These are phyloP conservation scores for Ictalurus punctatus DNA, from an alignment of 2,113 vertebrate genomes.

Conservation along the genomic window DNA sequence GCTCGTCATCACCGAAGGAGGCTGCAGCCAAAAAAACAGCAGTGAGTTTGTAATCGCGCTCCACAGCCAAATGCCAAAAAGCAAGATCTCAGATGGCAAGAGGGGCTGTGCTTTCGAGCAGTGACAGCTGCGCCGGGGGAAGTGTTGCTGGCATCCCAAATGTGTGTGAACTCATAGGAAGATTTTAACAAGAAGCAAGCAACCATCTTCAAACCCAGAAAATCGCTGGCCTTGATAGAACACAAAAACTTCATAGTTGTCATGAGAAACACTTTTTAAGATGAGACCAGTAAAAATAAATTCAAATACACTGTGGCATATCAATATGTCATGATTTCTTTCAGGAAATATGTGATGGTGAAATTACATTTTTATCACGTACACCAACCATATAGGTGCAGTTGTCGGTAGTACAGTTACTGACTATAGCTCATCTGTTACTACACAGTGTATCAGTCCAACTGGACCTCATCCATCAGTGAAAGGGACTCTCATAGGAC, in stretches of 20 bases:
- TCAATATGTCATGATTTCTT: neutral
- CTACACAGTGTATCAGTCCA: neutral
- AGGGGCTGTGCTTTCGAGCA: conserved; percentile 31
- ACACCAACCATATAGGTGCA: neutral
- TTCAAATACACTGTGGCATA: neutral
- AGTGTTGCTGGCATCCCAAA: conserved; percentile 56
- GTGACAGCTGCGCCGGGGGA: conserved; percentile 58
- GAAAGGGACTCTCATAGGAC: neutral
- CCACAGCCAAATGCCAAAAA: conserved; percentile 47
- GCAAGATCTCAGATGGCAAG: conserved; percentile 57
- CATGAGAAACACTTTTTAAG: conserved; percentile 22
- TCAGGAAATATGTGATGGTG: neutral
- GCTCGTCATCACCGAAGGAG: conserved; percentile 89
- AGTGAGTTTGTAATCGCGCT: conserved; percentile 48
- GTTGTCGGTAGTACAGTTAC: neutral
- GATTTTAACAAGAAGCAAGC: conserved; percentile 51
- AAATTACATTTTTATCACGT: neutral
- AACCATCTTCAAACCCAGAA: conserved; percentile 42
- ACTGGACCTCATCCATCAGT: neutral
- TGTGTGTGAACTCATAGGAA: conserved; percentile 51
- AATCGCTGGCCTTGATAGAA: conserved; percentile 44
- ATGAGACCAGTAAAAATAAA: neutral
- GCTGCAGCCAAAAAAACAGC: conserved; percentile 70
- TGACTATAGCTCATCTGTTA: neutral
- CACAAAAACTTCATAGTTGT: conserved; percentile 37